These are phyloP conservation scores for Tetragnatha versicolor DNA, from an alignment of 1,140 invertebrate species.

Conservation along the genomic window DNA sequence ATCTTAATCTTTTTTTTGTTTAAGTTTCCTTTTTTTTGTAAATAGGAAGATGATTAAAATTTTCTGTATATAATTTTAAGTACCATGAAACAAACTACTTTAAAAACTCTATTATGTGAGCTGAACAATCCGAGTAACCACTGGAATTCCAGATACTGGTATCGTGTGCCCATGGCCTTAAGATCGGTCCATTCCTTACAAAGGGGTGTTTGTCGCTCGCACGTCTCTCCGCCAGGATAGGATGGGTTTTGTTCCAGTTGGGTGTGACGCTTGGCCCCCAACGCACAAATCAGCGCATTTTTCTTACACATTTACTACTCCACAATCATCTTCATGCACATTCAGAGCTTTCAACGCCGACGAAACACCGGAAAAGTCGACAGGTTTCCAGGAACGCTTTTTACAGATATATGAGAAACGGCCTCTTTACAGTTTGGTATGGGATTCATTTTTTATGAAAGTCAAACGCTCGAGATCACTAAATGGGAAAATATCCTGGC, in stretches of 20 bases:
- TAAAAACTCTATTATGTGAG: too few relatives aligned
- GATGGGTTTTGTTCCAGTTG: slow-evolving; percentile 15
- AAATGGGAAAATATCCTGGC: slow-evolving; percentile 45
- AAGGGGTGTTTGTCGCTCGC: too few relatives aligned
- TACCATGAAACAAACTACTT: too few relatives aligned
- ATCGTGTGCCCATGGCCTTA: too few relatives aligned
- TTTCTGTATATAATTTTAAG: too few relatives aligned
- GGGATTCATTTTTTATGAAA: slow-evolving; percentile 33
- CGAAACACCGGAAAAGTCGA: slow-evolving; percentile 50
- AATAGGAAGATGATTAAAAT: too few relatives aligned
- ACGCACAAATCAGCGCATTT: slow-evolving; percentile 53
- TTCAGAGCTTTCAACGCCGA: slow-evolving; percentile 44
- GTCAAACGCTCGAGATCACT: slow-evolving; percentile 24
- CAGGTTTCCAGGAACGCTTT: slow-evolving; percentile 36
- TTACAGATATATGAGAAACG: slow-evolving; percentile 23
- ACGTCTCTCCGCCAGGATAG: slow-evolving; percentile 20
- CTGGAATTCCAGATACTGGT: too few relatives aligned
- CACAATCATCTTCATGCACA: slow-evolving; percentile 21
- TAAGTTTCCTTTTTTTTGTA: too few relatives aligned
- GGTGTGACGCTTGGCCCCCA: slow-evolving; percentile 52
- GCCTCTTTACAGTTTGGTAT: slow-evolving; percentile 17
- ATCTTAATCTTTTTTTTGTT: too few relatives aligned
- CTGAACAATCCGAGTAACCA: too few relatives aligned
- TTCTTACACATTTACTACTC: slow-evolving; percentile 42
- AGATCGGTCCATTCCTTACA: too few relatives aligned